Conservation (phyloP, 2,888 invertebrate genomes). For the Athalia circularis region DNA sequence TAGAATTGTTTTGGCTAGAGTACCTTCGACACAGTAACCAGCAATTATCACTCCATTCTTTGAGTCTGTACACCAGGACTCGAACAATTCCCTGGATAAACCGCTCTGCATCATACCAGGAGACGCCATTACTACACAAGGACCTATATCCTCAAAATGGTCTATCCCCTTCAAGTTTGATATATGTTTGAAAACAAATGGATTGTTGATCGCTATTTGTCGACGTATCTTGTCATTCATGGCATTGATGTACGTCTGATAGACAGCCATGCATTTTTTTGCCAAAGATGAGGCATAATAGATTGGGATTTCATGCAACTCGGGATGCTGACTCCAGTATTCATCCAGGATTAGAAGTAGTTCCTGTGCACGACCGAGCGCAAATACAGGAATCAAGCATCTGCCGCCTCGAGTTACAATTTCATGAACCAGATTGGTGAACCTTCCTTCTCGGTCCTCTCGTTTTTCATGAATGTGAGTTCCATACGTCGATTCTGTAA, state of each 20-base stretch:
- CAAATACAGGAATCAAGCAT: slow-evolving; percentile 99
- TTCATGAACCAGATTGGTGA: slow-evolving; percentile 94
- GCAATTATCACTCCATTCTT: slow-evolving; percentile 99
- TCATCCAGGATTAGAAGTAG: slow-evolving; percentile 95
- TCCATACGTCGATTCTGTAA: slow-evolving; percentile 99
- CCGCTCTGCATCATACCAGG: slow-evolving; percentile 99
- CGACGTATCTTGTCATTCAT: slow-evolving; percentile 98
- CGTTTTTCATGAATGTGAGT: slow-evolving; percentile 99
- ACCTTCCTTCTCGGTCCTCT: slow-evolving; percentile 96
- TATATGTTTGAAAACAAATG: slow-evolving; percentile 98
- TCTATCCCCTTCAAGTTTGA: slow-evolving; percentile 98
- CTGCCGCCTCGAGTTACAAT: slow-evolving; percentile 98
- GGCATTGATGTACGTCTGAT: slow-evolving; percentile 99
- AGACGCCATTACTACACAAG: slow-evolving; percentile 99
- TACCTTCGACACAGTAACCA: slow-evolving; percentile 95
- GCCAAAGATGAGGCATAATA: slow-evolving; percentile 99
- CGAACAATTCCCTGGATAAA: slow-evolving; percentile 96
- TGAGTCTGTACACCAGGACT: slow-evolving; percentile 98
- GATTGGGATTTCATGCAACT: slow-evolving; percentile 98
- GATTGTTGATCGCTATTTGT: slow-evolving; percentile 98
- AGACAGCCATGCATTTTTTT: slow-evolving; percentile 99
- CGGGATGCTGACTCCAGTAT: slow-evolving; percentile 98
- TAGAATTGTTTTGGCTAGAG: slow-evolving; percentile 93
- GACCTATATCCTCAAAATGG: slow-evolving; percentile 99
- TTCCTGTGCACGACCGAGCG: slow-evolving; percentile 97